phyloP scores from a whole-genome alignment of 2,113 vertebrate species.

The Erinaceus europaeus region DNA sequence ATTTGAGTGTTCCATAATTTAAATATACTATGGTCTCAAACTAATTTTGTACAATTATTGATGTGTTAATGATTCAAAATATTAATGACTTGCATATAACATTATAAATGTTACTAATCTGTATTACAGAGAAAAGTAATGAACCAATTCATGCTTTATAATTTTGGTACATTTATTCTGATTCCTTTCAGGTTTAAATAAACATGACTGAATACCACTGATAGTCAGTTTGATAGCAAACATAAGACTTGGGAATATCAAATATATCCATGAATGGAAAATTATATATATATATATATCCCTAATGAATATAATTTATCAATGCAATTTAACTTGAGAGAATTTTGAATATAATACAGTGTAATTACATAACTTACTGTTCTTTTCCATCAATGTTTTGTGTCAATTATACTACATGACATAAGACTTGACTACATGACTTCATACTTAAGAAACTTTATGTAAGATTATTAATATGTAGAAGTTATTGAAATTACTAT shows the following conservation, averaged over 20 bases:
- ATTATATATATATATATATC: neutral
- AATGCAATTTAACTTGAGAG: neutral
- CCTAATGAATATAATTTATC: neutral
- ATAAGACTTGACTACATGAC: too few species aligned
- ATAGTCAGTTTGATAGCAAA: neutral
- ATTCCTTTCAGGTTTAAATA: conserved; percentile 1
- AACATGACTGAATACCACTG: neutral
- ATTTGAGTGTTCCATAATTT: neutral
- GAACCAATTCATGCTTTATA: neutral
- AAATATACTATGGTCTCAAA: neutral
- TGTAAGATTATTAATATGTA: neutral
- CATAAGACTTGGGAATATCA: neutral
- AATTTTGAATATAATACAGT: neutral
- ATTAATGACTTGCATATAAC: neutral
- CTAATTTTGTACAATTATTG: neutral
- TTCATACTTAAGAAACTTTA: neutral
- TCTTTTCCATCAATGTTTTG: neutral
- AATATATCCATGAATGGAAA: neutral
- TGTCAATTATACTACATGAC: neutral
- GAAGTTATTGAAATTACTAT: neutral
- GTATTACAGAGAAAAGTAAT: neutral
- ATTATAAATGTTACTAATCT: neutral
- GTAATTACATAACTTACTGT: neutral
- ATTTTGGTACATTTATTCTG: conserved; percentile 13
- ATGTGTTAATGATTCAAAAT: neutral